Conservation (phyloP, 2,888 invertebrate species). For the Leptinotarsa juncta region DNA sequence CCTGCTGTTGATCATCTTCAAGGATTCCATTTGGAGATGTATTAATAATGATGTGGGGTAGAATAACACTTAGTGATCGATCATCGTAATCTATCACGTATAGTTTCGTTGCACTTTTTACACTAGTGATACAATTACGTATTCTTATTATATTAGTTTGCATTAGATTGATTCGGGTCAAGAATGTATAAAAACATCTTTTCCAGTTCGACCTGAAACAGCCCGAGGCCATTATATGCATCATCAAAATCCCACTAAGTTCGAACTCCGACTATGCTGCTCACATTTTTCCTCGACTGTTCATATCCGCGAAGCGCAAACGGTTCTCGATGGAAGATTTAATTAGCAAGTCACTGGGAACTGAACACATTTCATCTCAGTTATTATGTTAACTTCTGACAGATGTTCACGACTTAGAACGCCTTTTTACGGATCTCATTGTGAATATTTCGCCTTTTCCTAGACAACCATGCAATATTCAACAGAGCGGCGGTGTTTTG, state of each 20-base stretch:
- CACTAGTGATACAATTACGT: too few species aligned
- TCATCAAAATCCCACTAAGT: not conserved
- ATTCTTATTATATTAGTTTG: too few species aligned
- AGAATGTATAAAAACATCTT: too few species aligned
- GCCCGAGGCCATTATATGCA: too few species aligned
- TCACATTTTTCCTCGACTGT: slow-evolving; percentile 8
- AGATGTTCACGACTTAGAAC: slow-evolving; percentile 57
- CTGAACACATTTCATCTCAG: slow-evolving; percentile 56
- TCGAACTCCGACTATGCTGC: not conserved
- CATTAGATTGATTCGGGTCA: too few species aligned
- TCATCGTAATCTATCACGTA: too few species aligned
- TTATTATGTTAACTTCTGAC: slow-evolving; percentile 58
- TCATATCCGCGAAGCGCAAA: slow-evolving; percentile 18
- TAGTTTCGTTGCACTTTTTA: too few species aligned
- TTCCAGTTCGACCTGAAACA: too few species aligned
- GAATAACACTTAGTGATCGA: too few species aligned
- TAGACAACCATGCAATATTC: slow-evolving; percentile 46
- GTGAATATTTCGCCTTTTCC: slow-evolving; percentile 27
- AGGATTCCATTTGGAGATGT: too few species aligned
- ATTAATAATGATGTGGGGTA: too few species aligned
- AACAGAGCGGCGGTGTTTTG: slow-evolving; percentile 44
- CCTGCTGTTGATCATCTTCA: too few species aligned
- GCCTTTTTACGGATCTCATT: slow-evolving; percentile 40
- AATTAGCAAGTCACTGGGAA: slow-evolving; percentile 60
- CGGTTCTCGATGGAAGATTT: slow-evolving; percentile 54